phyloP scores from a whole-genome alignment of 2,888 invertebrate genomes.

The Lapara coniferarum region DNA sequence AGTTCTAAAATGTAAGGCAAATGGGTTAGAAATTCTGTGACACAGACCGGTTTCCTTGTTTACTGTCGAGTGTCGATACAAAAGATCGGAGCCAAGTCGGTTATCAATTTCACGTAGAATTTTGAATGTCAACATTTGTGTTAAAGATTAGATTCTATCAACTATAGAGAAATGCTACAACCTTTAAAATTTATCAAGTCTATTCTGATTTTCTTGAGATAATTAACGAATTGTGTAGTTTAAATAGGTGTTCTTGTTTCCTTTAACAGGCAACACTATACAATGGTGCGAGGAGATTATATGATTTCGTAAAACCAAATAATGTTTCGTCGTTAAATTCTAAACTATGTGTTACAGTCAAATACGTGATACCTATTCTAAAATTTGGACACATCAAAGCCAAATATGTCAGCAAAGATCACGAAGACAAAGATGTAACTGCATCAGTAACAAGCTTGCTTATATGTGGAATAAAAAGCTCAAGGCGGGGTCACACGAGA shows the following conservation, averaged over 20 bases:
- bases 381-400: conserved; percentile 3
- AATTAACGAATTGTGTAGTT: not conserved
- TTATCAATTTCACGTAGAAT: not conserved
- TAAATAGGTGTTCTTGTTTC: not conserved
- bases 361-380: not conserved
- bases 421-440: not conserved
- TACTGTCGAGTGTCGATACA: not conserved
- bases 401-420: not conserved
- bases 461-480: conserved; percentile 19
- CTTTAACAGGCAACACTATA: no score
- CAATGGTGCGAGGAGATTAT: no score
- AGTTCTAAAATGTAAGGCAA: not conserved
- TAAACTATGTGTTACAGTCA: not conserved
- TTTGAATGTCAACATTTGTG: not conserved
- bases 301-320: not conserved
- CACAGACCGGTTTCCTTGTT: conserved; percentile 1
- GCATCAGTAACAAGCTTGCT: conserved; percentile 8
- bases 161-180: not conserved
- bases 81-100: not conserved
- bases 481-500: conserved; percentile 19
- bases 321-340: not conserved
- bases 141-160: not conserved
- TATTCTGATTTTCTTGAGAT: not conserved
- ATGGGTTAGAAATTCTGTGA: not conserved
- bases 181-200: not conserved